Conservation (phyloP, 2,888 invertebrate genomes). For the Apamea sordens region DNA sequence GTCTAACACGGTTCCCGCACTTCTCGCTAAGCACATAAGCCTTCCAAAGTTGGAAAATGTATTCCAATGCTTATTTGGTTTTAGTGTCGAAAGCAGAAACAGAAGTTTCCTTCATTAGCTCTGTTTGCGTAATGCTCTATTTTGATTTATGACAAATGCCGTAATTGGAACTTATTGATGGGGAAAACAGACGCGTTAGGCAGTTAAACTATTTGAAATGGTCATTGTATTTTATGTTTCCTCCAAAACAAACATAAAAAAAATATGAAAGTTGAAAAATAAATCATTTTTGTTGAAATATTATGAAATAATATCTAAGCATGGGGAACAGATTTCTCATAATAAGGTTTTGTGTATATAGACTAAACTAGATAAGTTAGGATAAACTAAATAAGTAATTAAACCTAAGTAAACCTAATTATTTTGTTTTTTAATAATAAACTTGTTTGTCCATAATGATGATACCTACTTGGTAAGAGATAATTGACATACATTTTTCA, state of each 20-base stretch:
- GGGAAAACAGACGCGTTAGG: neutral
- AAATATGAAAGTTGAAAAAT: constrained; percentile 27
- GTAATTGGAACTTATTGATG: constrained; percentile 13
- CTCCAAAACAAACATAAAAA: constrained; percentile 26
- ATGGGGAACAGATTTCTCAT: neutral
- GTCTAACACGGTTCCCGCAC: constrained; percentile 14
- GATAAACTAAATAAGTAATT: neutral
- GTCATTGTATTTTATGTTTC: constrained; percentile 50
- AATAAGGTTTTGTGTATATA: neutral
- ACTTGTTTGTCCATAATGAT: neutral
- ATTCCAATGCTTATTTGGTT: constrained; percentile 49
- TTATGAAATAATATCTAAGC: neutral
- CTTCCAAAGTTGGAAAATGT: constrained; percentile 51
- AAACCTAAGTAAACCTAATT: neutral
- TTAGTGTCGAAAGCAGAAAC: constrained; percentile 47
- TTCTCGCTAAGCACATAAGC: constrained; percentile 45
- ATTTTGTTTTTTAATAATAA: neutral
- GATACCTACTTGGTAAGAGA: neutral
- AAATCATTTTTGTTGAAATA: constrained; percentile 28
- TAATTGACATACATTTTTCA: neutral
- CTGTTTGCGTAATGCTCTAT: constrained; percentile 33
- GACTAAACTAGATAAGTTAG: too few species aligned
- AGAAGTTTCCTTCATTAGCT: constrained; percentile 42
- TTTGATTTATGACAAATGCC: constrained; percentile 54
- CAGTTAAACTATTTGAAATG: constrained; percentile 29